phyloP scores from a whole-genome alignment of 2,797 vertebrate genomes.

The Anableps anableps region DNA sequence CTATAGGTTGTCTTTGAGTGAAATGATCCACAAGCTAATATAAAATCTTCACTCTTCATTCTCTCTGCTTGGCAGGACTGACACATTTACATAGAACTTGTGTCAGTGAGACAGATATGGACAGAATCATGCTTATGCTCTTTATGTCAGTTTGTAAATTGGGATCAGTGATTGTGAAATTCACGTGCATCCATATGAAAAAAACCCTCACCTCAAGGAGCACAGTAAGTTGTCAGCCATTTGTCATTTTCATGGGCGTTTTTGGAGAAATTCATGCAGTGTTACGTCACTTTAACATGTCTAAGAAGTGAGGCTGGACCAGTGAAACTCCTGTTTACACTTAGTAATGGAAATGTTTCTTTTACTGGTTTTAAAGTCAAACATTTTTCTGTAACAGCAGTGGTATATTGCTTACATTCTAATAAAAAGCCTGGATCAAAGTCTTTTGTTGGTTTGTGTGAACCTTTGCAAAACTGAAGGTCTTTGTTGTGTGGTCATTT shows the following conservation, averaged over 20 bases:
- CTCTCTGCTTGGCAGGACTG: not conserved
- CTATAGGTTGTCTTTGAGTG: not conserved
- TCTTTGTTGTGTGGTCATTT: not conserved
- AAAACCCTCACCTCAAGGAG: not conserved
- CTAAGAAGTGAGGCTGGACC: not conserved
- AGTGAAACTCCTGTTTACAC: not conserved
- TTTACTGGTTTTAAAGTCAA: constrained; percentile 3
- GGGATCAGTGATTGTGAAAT: not conserved
- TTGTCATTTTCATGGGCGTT: not conserved
- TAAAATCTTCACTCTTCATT: not conserved
- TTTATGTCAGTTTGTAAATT: not conserved
- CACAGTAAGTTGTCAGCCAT: not conserved
- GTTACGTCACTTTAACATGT: not conserved
- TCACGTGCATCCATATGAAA: not conserved
- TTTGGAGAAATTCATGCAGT: not conserved
- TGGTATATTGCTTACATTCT: not conserved
- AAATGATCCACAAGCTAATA: not conserved
- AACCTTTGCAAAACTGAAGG: not conserved
- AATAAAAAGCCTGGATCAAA: not conserved
- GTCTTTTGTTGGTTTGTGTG: not conserved
- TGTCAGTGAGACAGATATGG: not conserved
- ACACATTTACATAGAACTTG: not conserved
- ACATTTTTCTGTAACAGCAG: not conserved
- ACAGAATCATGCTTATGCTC: not conserved
- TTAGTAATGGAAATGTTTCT: not conserved